Percentiles rank a stretch among this genome's conserved stretches.
Conservation (phyloP, 2,113 vertebrate genomes). For the Rhipidura dahli region DNA sequence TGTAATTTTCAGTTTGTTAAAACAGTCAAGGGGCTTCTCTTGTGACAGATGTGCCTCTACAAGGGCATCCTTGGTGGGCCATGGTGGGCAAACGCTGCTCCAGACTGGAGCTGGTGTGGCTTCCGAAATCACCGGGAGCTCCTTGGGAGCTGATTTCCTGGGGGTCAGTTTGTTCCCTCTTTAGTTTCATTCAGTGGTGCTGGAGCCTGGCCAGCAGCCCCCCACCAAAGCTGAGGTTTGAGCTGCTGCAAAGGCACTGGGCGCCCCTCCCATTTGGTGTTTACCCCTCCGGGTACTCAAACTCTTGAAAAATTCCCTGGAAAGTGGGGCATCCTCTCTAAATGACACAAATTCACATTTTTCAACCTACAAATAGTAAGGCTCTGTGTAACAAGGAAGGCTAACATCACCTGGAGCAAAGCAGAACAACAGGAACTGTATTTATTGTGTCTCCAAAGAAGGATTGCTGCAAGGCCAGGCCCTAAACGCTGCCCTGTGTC, state of each 20-base stretch:
- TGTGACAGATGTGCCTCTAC: background rate
- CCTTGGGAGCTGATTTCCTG: background rate
- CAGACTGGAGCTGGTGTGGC: background rate
- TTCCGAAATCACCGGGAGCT: background rate
- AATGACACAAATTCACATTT: background rate
- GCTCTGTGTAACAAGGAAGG: accelerated
- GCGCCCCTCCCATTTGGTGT: background rate
- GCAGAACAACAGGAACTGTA: accelerated
- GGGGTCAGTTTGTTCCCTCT: background rate
- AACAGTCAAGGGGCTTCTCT: background rate
- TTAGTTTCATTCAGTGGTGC: background rate
- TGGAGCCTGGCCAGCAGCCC: background rate
- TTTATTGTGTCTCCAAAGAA: accelerated
- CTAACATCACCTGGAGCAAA: background rate
- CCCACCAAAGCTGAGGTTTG: background rate
- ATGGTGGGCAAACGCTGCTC: no score
- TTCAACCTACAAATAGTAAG: no score
- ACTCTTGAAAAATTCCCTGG: background rate
- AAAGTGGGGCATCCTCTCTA: background rate
- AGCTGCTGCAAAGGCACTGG: background rate
- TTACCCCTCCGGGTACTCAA: background rate
- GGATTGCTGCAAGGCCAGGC: accelerated
- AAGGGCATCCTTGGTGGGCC: background rate
- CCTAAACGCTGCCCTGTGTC: accelerated
- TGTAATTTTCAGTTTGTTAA: background rate